Evolutionary conservation across 2,888 invertebrate species (phyloP), one percentile per base, ranked within the genome.

Genomic region (Bruchidius siliquastri): DNA sequence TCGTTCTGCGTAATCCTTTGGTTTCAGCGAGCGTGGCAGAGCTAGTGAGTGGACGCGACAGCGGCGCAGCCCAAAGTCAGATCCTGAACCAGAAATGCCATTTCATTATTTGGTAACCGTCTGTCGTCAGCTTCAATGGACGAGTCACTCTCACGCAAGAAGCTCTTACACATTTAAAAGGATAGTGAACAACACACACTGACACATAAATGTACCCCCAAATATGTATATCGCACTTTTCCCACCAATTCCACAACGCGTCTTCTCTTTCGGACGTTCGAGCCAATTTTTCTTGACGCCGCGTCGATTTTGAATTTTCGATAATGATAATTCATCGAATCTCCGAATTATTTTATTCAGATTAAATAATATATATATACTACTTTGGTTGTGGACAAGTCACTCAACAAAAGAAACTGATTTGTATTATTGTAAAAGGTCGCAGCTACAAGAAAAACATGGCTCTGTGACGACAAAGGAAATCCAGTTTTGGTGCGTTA

Each of bases 61-160:
- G 49, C 13, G 10, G 49, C 49, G 18, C 49, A 8, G 49, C 49
- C 49, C 49, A 49, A 13, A 13, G 49, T 49, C 49, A 49, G 49
- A 49, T 49, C 49, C 49, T 49, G 49, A 49, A 49, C 49, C 49
- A 49, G 49, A 49, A 49, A 49, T 49, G 0, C 49, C 8, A 49
- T 49, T 49, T 49, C 49, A 49, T 49, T 49, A 49, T 49, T 49
- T 49, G 49, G 49, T 49, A 8, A 49, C 49, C 49, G 49, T 49
- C 49, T 49, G 49, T 49, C 18, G 49, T 49, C 49, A 49, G 49
- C 49, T 78, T 79, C 78, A 81, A 81, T 82, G 83, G 83, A 83
- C 83, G 81, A 80, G 83, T 83, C 83, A 83, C 83, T 81, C 82
- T 83, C 83, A 82, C 81, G 82, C 81, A 83, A 80, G 82, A 76